Evolutionary conservation across 2,888 invertebrate genomes (phyloP).

Genomic region (Aphidius colemani): DNA sequence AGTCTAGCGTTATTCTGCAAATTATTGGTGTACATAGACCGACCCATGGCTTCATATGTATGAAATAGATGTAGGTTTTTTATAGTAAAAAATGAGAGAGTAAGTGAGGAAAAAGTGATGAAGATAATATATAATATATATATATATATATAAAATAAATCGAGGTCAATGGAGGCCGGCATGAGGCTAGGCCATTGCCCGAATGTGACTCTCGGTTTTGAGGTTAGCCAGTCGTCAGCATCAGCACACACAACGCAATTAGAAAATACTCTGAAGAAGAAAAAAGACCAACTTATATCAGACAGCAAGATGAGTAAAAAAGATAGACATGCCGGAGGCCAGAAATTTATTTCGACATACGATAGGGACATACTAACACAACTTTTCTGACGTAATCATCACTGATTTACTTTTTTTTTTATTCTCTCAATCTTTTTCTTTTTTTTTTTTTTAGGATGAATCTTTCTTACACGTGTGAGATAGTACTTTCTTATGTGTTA

Average conservation of each 20-base stretch:
- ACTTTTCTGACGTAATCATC: conserved; percentile 7
- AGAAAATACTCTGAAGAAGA: conserved; percentile 45
- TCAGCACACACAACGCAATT: conserved; percentile 46
- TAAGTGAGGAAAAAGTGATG: conserved; percentile 26
- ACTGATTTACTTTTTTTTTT: background rate
- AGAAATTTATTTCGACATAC: conserved; percentile 23
- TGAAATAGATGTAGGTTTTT: background rate
- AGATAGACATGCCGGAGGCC: conserved; percentile 16
- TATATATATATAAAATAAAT: conserved; percentile 47
- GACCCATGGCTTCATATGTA: too few species aligned
- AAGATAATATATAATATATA: conserved; percentile 36
- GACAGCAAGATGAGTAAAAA: background rate
- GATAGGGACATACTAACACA: background rate
- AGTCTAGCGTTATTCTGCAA: too few species aligned
- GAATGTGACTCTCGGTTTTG: conserved; percentile 48
- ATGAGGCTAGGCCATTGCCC: conserved; percentile 61
- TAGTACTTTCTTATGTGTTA: too few species aligned
- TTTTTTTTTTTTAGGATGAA: too few species aligned
- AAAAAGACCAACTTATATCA: background rate
- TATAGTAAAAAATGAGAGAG: conserved; percentile 14
- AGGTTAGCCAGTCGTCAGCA: conserved; percentile 52
- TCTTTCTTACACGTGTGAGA: too few species aligned
- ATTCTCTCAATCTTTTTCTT: background rate
- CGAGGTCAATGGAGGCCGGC: conserved; percentile 58
- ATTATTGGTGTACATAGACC: too few species aligned